A percentile compares a stretch with the other conserved stretches of the same genome.
These are phyloP conservation scores for Porites lutea DNA, from an alignment of 64 coral and sea anemone genomes.

Conservation along the genomic window DNA sequence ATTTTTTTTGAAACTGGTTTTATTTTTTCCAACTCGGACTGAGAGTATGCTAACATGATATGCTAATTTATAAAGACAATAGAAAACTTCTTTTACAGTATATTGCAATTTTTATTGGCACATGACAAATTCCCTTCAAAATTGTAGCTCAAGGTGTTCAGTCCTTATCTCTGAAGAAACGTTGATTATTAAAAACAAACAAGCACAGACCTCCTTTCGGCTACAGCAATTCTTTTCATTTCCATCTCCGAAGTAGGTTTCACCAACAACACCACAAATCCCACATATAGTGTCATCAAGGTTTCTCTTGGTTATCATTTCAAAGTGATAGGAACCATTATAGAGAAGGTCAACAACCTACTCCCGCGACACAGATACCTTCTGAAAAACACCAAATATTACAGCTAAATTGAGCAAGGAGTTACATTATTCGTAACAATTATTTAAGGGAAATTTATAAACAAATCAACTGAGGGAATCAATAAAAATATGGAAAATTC, in stretches of 20 bases:
- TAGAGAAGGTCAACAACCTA: neutral
- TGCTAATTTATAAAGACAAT: neutral
- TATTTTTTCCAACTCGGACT: neutral
- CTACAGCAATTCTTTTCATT: neutral
- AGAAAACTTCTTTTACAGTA: constrained; percentile 1
- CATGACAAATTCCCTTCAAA: neutral
- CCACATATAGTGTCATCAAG: neutral
- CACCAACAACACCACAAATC: neutral
- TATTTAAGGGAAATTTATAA: neutral
- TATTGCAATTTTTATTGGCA: neutral
- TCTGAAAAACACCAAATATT: neutral
- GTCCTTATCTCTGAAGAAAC: neutral
- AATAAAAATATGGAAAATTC: neutral
- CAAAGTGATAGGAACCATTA: neutral
- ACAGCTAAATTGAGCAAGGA: neutral
- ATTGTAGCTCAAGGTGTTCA: constrained; percentile 1
- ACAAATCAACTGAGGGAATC: neutral
- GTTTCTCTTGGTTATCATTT: neutral
- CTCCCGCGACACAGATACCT: neutral
- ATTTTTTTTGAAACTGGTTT: no score
- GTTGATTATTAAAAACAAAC: neutral
- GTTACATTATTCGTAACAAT: neutral
- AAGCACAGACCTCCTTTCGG: neutral
- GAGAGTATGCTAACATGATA: neutral
- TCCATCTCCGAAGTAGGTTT: neutral